Conservation (phyloP, 2,113 vertebrate genomes). For the Cynoglossus semilaevis region DNA sequence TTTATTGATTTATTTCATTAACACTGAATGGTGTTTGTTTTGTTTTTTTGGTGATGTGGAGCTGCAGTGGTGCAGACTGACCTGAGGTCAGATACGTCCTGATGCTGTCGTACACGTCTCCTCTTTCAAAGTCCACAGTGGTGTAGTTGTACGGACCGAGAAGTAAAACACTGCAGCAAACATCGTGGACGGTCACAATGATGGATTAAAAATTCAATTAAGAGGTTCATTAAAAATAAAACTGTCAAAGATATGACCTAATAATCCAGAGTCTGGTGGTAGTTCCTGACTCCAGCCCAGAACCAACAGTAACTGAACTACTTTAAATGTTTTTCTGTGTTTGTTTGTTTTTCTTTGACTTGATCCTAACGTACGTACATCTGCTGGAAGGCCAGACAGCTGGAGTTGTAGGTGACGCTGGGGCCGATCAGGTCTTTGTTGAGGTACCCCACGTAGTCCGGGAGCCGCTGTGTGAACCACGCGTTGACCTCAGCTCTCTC, state of each 20-base stretch:
- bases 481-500: conserved; percentile 48
- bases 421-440: conserved; percentile 62
- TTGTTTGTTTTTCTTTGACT: too few species aligned
- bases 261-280: too few species aligned
- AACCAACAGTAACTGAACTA: too few species aligned
- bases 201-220: too few species aligned
- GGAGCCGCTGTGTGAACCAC: conserved; percentile 66
- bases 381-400: conserved; percentile 70
- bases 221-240: too few species aligned
- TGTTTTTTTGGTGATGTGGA: neutral
- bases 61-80: conserved; percentile 22
- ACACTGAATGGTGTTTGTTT: too few species aligned
- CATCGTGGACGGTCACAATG: neutral
- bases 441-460: conserved; percentile 65
- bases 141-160: conserved; percentile 60
- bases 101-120: conserved; percentile 67
- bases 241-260: too few species aligned
- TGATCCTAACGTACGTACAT: conserved; percentile 54
- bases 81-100: conserved; percentile 65
- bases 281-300: too few species aligned
- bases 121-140: conserved; percentile 35
- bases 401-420: conserved; percentile 37
- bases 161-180: conserved; percentile 58
- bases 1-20: too few species aligned
- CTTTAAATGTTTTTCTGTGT: too few species aligned